A percentile compares a stretch with the other conserved stretches of the same genome.
These are phyloP conservation scores for Spea multiplicata DNA, from an alignment of 2,113 vertebrate genomes.

Conservation along the genomic window DNA sequence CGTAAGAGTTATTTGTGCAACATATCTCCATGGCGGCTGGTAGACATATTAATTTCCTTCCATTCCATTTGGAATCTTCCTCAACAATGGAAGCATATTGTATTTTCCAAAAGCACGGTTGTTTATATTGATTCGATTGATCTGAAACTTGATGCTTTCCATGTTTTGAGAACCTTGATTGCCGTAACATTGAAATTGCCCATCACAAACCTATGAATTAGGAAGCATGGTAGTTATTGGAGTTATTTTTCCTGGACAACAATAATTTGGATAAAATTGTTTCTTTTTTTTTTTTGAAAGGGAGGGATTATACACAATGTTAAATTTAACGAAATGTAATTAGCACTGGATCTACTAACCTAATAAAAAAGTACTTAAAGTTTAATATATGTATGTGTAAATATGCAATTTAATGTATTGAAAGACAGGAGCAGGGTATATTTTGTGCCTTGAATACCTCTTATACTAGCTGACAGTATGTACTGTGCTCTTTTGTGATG, in stretches of 20 bases:
- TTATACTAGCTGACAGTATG: background rate
- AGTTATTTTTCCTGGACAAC: too few relatives aligned
- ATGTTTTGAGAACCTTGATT: conserved; percentile 34
- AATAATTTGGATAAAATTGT: too few relatives aligned
- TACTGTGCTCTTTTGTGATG: background rate
- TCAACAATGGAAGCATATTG: conserved; percentile 40
- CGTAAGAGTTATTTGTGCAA: conserved; percentile 18
- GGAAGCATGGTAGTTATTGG: too few relatives aligned
- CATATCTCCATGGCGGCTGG: conserved; percentile 36
- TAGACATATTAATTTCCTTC: conserved; percentile 29
- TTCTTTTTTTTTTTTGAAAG: too few relatives aligned
- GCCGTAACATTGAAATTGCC: background rate
- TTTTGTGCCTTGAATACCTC: background rate
- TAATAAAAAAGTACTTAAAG: background rate
- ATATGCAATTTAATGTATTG: too few relatives aligned
- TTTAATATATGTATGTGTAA: too few relatives aligned
- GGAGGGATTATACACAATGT: too few relatives aligned
- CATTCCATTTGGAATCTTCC: conserved; percentile 22
- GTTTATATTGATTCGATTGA: conserved; percentile 44
- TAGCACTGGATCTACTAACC: too few relatives aligned
- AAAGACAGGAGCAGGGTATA: conserved; percentile 11
- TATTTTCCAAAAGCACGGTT: conserved; percentile 40
- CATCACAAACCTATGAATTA: background rate
- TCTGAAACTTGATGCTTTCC: conserved; percentile 28
- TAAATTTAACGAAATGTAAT: too few relatives aligned